A percentile compares a stretch with the other conserved stretches of the same genome.
These are phyloP conservation scores for Limnephilus rhombicus DNA, from an alignment of 2,888 invertebrate species.

Conservation along the genomic window DNA sequence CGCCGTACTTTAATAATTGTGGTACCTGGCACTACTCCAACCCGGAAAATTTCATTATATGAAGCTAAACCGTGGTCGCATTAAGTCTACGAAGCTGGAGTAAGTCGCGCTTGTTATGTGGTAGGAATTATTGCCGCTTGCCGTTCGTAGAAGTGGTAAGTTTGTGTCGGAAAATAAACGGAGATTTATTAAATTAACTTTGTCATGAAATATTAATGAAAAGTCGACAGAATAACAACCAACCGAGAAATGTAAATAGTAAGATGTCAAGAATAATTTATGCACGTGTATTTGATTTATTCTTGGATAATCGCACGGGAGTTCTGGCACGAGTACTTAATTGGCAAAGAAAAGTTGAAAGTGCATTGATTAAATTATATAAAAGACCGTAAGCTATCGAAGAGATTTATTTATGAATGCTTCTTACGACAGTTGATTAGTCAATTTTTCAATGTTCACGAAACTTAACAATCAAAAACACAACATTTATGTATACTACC, in stretches of 20 bases:
- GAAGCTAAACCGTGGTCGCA: background rate
- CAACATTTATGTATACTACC: background rate
- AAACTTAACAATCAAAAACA: background rate
- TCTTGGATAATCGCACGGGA: background rate
- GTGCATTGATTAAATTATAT: background rate
- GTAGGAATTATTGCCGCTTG: background rate
- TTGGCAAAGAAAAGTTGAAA: background rate
- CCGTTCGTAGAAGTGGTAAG: background rate
- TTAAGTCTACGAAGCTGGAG: background rate
- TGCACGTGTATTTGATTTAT: too few relatives aligned
- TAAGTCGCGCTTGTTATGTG: background rate
- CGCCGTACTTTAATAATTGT: background rate
- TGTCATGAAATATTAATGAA: background rate
- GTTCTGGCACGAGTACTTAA: background rate
- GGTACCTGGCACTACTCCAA: constrained; percentile 59
- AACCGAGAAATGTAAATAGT: background rate
- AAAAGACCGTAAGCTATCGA: too few relatives aligned
- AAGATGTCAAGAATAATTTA: background rate
- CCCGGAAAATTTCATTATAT: constrained; percentile 58
- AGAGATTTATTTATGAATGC: background rate
- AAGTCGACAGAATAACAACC: background rate
- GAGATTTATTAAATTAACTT: background rate
- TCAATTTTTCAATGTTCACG: background rate
- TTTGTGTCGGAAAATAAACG: background rate
- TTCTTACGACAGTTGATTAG: background rate